Evolutionary conservation across 1,140 invertebrate species (phyloP).

Genomic region (Campoletis sonorensis): DNA sequence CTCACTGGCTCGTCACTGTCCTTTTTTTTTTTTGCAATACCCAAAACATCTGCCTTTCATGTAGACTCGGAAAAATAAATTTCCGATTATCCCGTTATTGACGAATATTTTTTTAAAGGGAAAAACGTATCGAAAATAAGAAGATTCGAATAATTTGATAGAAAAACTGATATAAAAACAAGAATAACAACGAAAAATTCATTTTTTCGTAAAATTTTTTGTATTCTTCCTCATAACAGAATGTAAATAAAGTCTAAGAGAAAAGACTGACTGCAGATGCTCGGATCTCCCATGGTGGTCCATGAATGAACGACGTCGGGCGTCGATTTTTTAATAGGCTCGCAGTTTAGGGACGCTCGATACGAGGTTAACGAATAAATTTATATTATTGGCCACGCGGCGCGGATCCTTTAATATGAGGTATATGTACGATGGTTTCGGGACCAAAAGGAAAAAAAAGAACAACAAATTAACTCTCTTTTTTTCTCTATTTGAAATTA

Average conservation of each 20-base stretch:
- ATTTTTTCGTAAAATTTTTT: no score
- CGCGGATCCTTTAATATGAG: conserved; percentile 61
- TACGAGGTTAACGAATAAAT: conserved; percentile 62
- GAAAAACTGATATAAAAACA: no score
- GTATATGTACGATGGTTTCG: conserved; percentile 16
- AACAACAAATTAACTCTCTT: not conserved
- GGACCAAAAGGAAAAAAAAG: not conserved
- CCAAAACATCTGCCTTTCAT: not conserved
- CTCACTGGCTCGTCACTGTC: conserved; percentile 32
- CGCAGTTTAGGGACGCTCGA: conserved; percentile 56
- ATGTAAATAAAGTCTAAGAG: no score
- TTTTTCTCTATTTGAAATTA: no score
- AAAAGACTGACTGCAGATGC: not conserved
- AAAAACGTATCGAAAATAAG: no score
- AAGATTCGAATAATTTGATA: no score
- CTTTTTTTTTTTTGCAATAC: conserved; percentile 49
- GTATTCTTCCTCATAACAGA: no score
- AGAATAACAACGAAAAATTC: no score
- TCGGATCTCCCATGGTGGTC: conserved; percentile 35
- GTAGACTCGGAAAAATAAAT: no score
- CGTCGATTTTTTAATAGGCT: conserved; percentile 50
- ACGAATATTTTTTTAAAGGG: no score
- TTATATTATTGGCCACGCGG: conserved; percentile 57
- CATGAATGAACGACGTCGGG: conserved; percentile 3
- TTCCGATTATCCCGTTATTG: no score